Base-by-base conservation (phyloP, 2,113 vertebrate species). In the Cairina moschata region DNA sequence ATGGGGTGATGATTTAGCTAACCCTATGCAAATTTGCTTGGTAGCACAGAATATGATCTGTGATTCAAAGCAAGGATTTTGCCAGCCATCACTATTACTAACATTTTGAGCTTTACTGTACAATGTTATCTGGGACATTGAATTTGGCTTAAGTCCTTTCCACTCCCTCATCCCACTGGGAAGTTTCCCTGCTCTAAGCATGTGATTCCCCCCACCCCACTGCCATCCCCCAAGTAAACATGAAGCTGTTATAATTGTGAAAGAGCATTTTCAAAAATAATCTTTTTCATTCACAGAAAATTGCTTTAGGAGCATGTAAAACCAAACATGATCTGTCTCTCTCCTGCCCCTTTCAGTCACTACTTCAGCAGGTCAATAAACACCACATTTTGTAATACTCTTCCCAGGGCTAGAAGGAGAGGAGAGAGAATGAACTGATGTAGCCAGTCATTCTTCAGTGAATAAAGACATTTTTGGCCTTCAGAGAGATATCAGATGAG, bases 351-450 rank as follows among this genome's bases (percentile, higher is more conserved):
- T 80, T 87, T 71, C 52, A 44, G 17, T 31, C 86, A 32, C 38
- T 76, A 16, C 13, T 81, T 92, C 42, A 76, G 48, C 31, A 73
- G 34, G 34, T 17, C 0, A 0, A 50, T 42, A 66, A 4, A 36
- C 3, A 34, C 50, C 12, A 12, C 25, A 59, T 81, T 86, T 72
- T 73, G 38, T 31, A 80, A 31, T 40, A 26, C 2, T 7, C 11
- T 76, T 76, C 48, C 20, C 59, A 36, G 42, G 31, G 10, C 10
- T 69, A 55, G 50, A 76, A 91, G 46, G 25, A 23, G 22, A 85
- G 13, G 8, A 63, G 50, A 63, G 22, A 58, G 22, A 71, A 77
- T 32, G 3, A 89, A 5, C 8, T 55, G 11, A 8, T 32, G 32
- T 31, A 55, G 31, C 2, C 2, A 25, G 17, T 38, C 4, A 48